Evolutionary conservation across 2,888 invertebrate genomes (phyloP).

Genomic region (Notocelia uddmanniana): DNA sequence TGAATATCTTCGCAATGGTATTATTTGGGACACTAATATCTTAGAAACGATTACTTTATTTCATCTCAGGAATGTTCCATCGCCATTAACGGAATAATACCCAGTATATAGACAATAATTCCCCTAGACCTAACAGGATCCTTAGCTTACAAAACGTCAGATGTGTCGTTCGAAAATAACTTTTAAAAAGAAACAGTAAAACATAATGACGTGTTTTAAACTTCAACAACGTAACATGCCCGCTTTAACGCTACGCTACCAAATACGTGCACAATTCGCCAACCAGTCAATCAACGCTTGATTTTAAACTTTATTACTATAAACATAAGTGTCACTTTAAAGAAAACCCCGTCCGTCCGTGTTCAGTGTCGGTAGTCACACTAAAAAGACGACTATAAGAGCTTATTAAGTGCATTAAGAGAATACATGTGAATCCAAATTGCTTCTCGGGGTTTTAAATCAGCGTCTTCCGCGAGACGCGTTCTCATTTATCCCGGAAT

Average conservation of each 20-base stretch:
- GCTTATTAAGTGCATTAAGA: conserved; percentile 36
- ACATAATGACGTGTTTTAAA: conserved; percentile 1
- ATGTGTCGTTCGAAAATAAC: background rate
- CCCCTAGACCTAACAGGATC: background rate
- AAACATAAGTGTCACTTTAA: background rate
- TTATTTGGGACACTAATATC: no score
- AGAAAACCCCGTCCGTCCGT: background rate
- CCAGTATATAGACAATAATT: background rate
- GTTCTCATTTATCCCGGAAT: conserved; percentile 35
- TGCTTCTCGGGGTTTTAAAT: conserved; percentile 27
- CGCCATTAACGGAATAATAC: no score
- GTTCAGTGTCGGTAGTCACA: conserved; percentile 20
- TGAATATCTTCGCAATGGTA: no score
- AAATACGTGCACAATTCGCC: conserved; percentile 2
- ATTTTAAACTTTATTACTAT: background rate
- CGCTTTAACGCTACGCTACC: conserved; percentile 7
- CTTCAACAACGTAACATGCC: conserved; percentile 12
- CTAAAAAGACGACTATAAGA: conserved; percentile 9
- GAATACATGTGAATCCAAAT: conserved; percentile 26
- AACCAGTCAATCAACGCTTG: background rate
- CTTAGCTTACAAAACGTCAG: background rate
- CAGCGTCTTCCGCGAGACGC: conserved; percentile 32
- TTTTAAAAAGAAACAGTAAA: conserved; percentile 1
- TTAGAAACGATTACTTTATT: no score
- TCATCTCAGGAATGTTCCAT: no score